phyloP scores from a whole-genome alignment of 2,888 invertebrate genomes.

The Heliothis peltigera region DNA sequence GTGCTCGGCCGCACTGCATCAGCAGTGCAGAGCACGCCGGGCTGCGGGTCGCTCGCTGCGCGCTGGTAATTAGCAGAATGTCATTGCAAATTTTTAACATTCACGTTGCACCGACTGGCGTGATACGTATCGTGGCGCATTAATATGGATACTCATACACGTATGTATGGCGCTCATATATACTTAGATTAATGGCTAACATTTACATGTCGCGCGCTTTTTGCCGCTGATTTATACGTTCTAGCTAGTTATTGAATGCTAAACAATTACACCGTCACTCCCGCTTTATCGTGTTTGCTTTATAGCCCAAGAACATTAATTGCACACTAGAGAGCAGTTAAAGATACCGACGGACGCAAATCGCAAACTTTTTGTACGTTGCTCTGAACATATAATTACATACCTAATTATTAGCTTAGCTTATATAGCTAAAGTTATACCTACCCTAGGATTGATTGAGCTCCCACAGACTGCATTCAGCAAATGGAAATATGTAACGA shows the following conservation, averaged over 20 bases:
- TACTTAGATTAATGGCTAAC: conserved; percentile 50
- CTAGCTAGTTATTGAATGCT: conserved; percentile 37
- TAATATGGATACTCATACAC: conserved; percentile 69
- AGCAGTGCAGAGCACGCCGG: background rate
- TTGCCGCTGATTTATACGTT: conserved; percentile 42
- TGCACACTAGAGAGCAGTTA: conserved; percentile 19
- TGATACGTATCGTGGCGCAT: conserved; percentile 74
- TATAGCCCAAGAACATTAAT: conserved; percentile 26
- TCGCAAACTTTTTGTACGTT: conserved; percentile 18
- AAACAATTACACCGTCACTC: conserved; percentile 43
- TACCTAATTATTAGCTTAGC: conserved; percentile 1
- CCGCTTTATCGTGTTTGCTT: conserved; percentile 21
- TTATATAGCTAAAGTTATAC: conserved; percentile 12
- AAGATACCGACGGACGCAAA: conserved; percentile 38
- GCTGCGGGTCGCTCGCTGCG: background rate
- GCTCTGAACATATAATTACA: conserved; percentile 15
- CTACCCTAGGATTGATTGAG: conserved; percentile 8
- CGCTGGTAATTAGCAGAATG: conserved; percentile 69
- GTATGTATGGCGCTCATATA: conserved; percentile 27
- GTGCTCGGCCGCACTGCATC: background rate
- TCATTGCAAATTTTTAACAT: conserved; percentile 76
- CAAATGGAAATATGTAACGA: background rate
- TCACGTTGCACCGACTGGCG: conserved; percentile 64
- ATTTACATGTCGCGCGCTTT: conserved; percentile 61
- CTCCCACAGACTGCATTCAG: background rate